Evolutionary conservation across 2,113 vertebrate species (phyloP).

Genomic region (Falco punctatus): DNA sequence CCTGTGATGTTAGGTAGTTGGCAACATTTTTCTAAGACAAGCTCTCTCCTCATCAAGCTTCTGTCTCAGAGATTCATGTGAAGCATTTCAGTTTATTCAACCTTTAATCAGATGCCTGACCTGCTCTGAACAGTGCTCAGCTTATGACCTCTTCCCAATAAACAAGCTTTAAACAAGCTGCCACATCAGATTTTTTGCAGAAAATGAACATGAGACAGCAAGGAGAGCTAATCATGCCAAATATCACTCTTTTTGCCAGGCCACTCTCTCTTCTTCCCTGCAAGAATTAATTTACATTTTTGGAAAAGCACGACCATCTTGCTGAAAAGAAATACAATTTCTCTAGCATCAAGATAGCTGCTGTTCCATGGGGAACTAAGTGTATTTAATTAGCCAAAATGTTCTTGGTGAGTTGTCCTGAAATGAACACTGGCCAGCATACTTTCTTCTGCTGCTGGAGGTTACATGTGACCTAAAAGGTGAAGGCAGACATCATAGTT

Average conservation of each 20-base stretch:
- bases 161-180: constrained; percentile 67
- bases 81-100: constrained; percentile 42
- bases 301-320: background rate
- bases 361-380: background rate
- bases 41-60: constrained; percentile 34
- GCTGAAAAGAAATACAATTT: background rate
- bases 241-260: background rate
- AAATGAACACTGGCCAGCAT: background rate
- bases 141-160: constrained; percentile 57
- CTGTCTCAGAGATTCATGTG: constrained; percentile 45
- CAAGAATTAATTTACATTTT: constrained; percentile 5
- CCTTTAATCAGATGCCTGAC: constrained; percentile 57
- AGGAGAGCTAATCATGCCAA: constrained; percentile 8
- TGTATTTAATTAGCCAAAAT: background rate
- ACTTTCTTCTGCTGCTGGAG: background rate
- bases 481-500: background rate
- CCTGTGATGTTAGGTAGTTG: background rate
- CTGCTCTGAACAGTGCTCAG: constrained; percentile 12
- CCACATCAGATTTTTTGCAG: constrained; percentile 51
- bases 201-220: background rate
- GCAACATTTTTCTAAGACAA: constrained; percentile 18
- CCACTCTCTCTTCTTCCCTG: background rate
- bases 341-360: accelerated
- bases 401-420: background rate
- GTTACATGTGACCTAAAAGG: accelerated